These are phyloP conservation scores for Agrilus planipennis DNA, from an alignment of 1,140 invertebrate genomes.

Conservation along the genomic window DNA sequence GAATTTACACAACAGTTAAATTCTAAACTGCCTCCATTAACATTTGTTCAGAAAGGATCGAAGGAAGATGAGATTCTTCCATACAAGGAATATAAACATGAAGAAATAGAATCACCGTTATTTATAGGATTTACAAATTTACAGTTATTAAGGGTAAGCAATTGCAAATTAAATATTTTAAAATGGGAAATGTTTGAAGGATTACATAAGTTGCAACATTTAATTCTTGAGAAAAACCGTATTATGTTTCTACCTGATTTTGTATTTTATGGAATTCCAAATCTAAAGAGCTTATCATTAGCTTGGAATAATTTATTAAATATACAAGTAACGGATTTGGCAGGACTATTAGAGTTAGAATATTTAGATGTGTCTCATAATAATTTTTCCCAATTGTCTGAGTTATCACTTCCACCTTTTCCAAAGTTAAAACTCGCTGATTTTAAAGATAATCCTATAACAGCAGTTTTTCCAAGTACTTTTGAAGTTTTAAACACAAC, in stretches of 20 bases:
- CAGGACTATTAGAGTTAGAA: constrained; percentile 50
- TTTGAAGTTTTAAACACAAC: constrained; percentile 62
- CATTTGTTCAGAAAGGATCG: constrained; percentile 24
- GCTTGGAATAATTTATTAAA: constrained; percentile 49
- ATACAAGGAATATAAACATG: constrained; percentile 42
- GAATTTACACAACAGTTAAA: constrained; percentile 28
- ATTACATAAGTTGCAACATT: constrained; percentile 42
- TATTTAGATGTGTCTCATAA: constrained; percentile 52
- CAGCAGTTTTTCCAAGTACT: constrained; percentile 51
- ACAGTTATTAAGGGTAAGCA: constrained; percentile 43
- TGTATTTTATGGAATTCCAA: constrained; percentile 53
- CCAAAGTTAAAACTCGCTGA: constrained; percentile 47
- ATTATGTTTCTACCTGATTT: constrained; percentile 53
- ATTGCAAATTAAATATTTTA: constrained; percentile 46
- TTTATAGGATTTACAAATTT: constrained; percentile 45
- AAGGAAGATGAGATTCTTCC: constrained; percentile 47
- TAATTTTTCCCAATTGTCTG: constrained; percentile 52
- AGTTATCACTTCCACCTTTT: constrained; percentile 56
- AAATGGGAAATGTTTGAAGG: constrained; percentile 61
- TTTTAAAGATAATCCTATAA: constrained; percentile 53
- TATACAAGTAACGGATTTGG: constrained; percentile 51
- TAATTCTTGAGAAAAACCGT: constrained; percentile 50
- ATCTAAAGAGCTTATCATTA: constrained; percentile 47
- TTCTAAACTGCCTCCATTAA: constrained; percentile 20
- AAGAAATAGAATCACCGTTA: constrained; percentile 37